Conservation (phyloP, 2,113 vertebrate genomes). For the Elephantulus edwardii region DNA sequence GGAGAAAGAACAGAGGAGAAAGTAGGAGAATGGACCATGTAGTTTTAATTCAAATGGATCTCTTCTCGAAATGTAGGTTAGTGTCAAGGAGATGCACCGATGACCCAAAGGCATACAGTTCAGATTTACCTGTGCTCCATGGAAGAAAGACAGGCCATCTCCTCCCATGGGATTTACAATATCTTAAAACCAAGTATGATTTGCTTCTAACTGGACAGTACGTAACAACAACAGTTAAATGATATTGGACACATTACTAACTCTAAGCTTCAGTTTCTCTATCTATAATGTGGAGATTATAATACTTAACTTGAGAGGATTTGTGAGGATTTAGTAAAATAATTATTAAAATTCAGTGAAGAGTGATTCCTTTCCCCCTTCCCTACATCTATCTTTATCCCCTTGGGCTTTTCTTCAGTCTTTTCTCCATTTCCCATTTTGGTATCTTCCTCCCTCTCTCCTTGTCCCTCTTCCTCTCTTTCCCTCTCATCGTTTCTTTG, state of each 20-base stretch:
- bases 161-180: too few relatives aligned
- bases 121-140: too few relatives aligned
- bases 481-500: not conserved
- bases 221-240: too few relatives aligned
- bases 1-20: not conserved
- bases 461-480: not conserved
- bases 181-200: too few relatives aligned
- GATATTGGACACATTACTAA: not conserved
- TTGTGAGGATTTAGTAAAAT: not conserved
- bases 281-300: too few relatives aligned
- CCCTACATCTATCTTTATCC: not conserved
- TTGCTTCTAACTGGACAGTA: not conserved
- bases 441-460: too few relatives aligned
- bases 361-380: not conserved
- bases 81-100: too few relatives aligned
- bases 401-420: not conserved
- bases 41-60: not conserved
- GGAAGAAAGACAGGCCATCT: too few relatives aligned
- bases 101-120: too few relatives aligned
- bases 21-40: not conserved
- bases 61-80: not conserved
- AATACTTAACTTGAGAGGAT: not conserved
- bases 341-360: not conserved
- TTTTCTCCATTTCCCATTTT: not conserved
- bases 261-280: not conserved